Base-by-base conservation (phyloP, 1,140 invertebrate species). In the Ips typographus region DNA sequence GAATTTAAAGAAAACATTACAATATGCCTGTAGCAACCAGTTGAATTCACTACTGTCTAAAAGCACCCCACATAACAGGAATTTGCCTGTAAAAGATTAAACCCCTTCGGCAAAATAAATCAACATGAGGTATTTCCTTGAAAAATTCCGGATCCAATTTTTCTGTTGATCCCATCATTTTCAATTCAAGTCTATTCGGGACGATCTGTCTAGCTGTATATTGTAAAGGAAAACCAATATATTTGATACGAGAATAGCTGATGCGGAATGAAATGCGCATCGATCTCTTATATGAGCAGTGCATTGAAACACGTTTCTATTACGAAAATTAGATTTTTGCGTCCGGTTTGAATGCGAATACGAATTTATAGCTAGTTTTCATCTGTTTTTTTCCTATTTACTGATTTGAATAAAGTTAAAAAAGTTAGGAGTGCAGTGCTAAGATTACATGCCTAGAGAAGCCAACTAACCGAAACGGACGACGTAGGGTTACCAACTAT, bases 171-270 rank as follows among this genome's bases (percentile, higher is more conserved):
- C 49, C 51, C 47, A 64, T 64, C 62, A 64, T 64, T 64, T 64
- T 64, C 62, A 53, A 64, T 64, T 64, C 62, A 40, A 53, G 62
- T 64, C 44, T 64, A 64, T 64, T 64, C 49, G 49, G 3, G 36
- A 40, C 47, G 62, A 53, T 52, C 49, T 53, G 62, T 53, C 47
- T 52, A 52, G 62, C 39, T 40, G 60, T 62, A 64, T 53, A 64
- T 64, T 64, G 62, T 64, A 64, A 51, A 53, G 62, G 62, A 64
- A 64, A 64, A 64, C 62, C 62, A 64, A 64, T 64, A 64, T 42
- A 64, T 64, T 53, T 52, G 62, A 64, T 64, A 52, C 47, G 62
- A 42, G 51, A 53, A 64, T 53, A 37, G 39, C 49, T 64, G 62
- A 64, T 64, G 62, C 51, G 62, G 62, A 64, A 64, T 53, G 62